Base-by-base conservation (phyloP, 1,140 invertebrate species). In the Bursaphelenchus mucronatus region DNA sequence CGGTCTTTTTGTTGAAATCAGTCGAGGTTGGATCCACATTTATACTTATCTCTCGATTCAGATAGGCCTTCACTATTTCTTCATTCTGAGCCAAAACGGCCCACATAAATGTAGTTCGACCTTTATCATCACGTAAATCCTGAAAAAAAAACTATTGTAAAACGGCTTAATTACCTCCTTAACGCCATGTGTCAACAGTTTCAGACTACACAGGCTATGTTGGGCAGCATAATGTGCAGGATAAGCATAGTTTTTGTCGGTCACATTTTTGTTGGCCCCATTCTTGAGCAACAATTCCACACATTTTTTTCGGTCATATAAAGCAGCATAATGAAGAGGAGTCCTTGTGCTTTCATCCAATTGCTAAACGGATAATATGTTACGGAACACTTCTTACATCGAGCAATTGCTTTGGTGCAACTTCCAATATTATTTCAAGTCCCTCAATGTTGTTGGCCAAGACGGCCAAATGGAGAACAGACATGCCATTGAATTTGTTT, bases 161-260 rank as follows among this genome's bases (percentile, higher is more conserved):
- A 10, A 72, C 41, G 13, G 11, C 8, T 73, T 67, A 13, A 58
- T 61, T 19, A 40, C 13, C 30, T 67, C 67, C 1, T 69, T 53
- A 41, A 61, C 63, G 49, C 21, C n/a, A 71, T 49, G 17, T 46
- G 30, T 40, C 43, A 71, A 30, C 8, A 49, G n/a, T 21, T 55
- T 54, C 10, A 72, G 53, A 43, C 67, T 67, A n/a, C 21, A 19
- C 40, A 13, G 5, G 62, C 62, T 64, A 11, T 30, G 10, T 66
- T 75, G 73, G 13, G 69, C 71, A 10, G 70, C 70, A 58, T 72
- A 72, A 70, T 72, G 70, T 13, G 73, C 73, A 17, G 70, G 57
- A 15, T 67, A 75, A 11, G 70, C 70, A 46, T 68, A 59, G 51
- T 49, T 46, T 9, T 54, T 53, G 54, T 70, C 69, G 30, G 62